These are phyloP conservation scores for Pammene aurita DNA, from an alignment of 2,888 invertebrate genomes.

Conservation along the genomic window DNA sequence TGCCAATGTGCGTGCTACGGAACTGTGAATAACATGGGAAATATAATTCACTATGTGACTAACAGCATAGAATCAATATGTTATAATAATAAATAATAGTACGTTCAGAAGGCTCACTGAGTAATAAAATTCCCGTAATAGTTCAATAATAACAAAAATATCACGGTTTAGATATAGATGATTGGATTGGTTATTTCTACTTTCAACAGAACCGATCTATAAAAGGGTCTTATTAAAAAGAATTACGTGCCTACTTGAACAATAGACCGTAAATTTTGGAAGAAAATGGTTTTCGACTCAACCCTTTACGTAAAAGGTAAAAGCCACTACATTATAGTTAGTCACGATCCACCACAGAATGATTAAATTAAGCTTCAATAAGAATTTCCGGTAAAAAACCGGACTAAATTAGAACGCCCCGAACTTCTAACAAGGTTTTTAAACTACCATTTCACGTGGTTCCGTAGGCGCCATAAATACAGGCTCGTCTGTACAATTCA, in stretches of 20 bases:
- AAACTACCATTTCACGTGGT: slow-evolving; percentile 70
- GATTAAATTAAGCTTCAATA: slow-evolving; percentile 22
- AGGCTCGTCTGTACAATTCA: slow-evolving; percentile 61
- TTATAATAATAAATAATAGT: no score
- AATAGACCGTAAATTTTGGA: neutral
- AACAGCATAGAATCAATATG: no score
- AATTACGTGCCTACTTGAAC: neutral
- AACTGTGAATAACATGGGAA: no score
- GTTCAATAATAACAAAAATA: no score
- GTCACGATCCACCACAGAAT: slow-evolving; percentile 8
- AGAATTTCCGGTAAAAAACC: slow-evolving; percentile 41
- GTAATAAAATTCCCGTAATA: no score
- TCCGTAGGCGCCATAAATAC: slow-evolving; percentile 81
- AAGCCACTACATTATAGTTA: neutral
- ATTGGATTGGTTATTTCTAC: no score
- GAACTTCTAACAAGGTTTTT: slow-evolving; percentile 79
- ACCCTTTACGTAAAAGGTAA: slow-evolving; percentile 1
- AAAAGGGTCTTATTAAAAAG: neutral
- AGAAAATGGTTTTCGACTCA: neutral
- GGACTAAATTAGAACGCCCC: slow-evolving; percentile 65
- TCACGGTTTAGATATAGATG: no score
- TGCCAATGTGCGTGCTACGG: neutral
- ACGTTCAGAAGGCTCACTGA: no score
- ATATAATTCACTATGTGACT: no score
- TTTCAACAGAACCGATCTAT: no score